A percentile compares a stretch with the other conserved stretches of the same genome.
These are phyloP conservation scores for Pemphredon lugubris DNA, from an alignment of 2,888 invertebrate genomes.

Conservation along the genomic window DNA sequence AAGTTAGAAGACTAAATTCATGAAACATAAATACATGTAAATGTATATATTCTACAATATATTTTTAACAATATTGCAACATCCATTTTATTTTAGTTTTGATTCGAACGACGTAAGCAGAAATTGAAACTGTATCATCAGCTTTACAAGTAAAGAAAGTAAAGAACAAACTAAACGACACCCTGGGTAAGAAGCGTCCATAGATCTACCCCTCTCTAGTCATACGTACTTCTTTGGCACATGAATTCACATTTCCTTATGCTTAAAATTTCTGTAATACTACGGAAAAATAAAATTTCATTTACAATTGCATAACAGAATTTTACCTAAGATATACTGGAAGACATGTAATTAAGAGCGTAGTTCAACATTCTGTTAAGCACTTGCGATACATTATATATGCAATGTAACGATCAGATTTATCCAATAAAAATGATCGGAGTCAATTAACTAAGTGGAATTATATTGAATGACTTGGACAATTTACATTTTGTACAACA, in stretches of 20 bases:
- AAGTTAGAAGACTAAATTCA: too few species aligned
- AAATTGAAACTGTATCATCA: too few species aligned
- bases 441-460: too few species aligned
- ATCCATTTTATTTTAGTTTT: background rate
- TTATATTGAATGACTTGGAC: too few species aligned
- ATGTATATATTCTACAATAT: background rate
- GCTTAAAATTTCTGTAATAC: constrained; percentile 36
- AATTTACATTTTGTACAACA: too few species aligned
- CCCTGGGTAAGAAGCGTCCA: too few species aligned
- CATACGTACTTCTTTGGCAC: constrained; percentile 76
- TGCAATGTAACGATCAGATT: too few species aligned
- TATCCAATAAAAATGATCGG: too few species aligned
- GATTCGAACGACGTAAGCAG: background rate
- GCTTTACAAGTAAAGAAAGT: too few species aligned
- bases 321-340: background rate
- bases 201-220: too few species aligned
- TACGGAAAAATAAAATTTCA: constrained; percentile 51
- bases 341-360: background rate
- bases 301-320: constrained; percentile 32
- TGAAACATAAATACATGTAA: background rate
- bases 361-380: background rate
- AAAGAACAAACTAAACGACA: too few species aligned
- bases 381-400: constrained; percentile 4
- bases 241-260: constrained; percentile 77
- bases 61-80: background rate